Conservation (phyloP, 2,797 vertebrate species). For the Chelon auratus region DNA sequence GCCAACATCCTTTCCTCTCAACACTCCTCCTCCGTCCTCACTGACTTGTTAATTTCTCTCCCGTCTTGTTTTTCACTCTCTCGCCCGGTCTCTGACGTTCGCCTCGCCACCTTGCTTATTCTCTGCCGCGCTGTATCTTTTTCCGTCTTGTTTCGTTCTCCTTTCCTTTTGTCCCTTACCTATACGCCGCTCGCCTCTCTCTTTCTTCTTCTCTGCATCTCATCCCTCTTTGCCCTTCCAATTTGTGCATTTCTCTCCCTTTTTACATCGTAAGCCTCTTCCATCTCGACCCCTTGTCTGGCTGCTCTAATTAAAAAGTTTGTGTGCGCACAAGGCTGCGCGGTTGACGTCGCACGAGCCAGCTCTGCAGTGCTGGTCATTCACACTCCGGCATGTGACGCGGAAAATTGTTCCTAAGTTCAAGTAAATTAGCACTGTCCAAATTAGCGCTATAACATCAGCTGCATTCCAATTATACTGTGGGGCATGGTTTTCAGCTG, state of each 20-base stretch:
- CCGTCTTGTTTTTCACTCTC: conserved; percentile 16
- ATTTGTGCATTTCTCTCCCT: conserved; percentile 8
- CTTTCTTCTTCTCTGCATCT: conserved; percentile 2
- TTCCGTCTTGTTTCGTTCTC: conserved; percentile 42
- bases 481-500: neutral
- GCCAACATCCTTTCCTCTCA: conserved; percentile 53
- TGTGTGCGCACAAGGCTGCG: neutral
- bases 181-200: neutral
- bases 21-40: conserved; percentile 45
- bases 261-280: neutral
- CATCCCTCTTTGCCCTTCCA: conserved; percentile 11
- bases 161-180: neutral
- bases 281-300: neutral
- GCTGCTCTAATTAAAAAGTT: conserved; percentile 26
- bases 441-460: neutral
- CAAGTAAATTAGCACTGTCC: neutral
- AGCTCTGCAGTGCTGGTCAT: neutral
- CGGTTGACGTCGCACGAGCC: neutral
- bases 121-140: conserved; percentile 22
- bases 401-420: neutral
- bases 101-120: conserved; percentile 43
- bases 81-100: conserved; percentile 41
- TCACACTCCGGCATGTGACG: too few species aligned
- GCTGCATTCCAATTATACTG: too few species aligned
- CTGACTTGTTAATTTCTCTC: conserved; percentile 40